A percentile compares a stretch with the other conserved stretches of the same genome.
Conservation (phyloP, 1,140 invertebrate species). For the Episyrphus balteatus region DNA sequence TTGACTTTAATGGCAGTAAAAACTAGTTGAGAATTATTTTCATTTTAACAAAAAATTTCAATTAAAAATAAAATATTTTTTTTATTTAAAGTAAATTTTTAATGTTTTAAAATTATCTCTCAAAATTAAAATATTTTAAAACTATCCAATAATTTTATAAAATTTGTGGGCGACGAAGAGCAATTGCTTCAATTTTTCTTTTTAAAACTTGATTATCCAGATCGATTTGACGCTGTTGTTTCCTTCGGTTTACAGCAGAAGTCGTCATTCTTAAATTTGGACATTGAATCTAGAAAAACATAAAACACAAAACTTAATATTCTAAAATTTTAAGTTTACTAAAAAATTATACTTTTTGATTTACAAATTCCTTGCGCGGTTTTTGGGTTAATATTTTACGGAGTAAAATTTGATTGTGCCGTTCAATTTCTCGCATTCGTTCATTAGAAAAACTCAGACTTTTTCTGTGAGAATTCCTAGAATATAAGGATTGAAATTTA, state of each 20-base stretch:
- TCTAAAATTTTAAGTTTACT: neutral
- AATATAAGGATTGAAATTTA: conserved; percentile 3
- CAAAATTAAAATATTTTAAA: neutral
- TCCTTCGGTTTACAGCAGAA: conserved; percentile 29
- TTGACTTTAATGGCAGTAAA: no score
- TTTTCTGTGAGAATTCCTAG: conserved; percentile 23
- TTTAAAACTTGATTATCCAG: conserved; percentile 30
- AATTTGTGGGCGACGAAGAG: conserved; percentile 12
- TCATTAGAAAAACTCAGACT: conserved; percentile 32
- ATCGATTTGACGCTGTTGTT: conserved; percentile 31
- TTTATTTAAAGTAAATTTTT: no score
- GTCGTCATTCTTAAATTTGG: conserved; percentile 13
- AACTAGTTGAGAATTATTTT: no score
- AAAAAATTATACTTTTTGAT: conserved; percentile 9
- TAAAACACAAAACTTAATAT: neutral
- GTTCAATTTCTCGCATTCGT: conserved; percentile 32
- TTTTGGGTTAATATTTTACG: conserved; percentile 27
- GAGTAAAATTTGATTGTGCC: conserved; percentile 28
- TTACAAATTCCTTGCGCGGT: conserved; percentile 9
- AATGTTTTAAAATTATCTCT: no score
- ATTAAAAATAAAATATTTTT: no score
- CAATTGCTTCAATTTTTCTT: conserved; percentile 29
- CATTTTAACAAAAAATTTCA: no score
- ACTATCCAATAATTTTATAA: neutral
- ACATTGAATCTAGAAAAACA: neutral